These are phyloP conservation scores for Phaenicophaeus curvirostris DNA, from an alignment of 2,797 vertebrate genomes.

Conservation along the genomic window DNA sequence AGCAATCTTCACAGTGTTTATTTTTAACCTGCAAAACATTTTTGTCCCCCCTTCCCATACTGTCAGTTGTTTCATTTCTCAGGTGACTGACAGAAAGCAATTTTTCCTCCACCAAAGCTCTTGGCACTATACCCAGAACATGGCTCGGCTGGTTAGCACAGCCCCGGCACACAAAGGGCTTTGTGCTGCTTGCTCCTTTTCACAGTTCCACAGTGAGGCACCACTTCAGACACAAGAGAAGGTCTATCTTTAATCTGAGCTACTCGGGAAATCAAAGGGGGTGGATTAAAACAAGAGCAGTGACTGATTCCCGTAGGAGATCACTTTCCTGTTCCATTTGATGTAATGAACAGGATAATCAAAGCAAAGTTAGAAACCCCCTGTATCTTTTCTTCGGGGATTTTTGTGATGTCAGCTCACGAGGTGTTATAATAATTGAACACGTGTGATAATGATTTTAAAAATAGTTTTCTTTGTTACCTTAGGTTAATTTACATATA, in stretches of 20 bases:
- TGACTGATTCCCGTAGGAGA: constrained; percentile 71
- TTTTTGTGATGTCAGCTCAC: constrained; percentile 72
- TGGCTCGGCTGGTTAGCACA: constrained; percentile 10
- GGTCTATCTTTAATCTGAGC: constrained; percentile 73
- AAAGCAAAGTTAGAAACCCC: constrained; percentile 69
- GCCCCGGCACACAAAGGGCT: constrained; percentile 68
- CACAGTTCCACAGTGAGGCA: constrained; percentile 26
- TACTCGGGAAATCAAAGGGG: constrained; percentile 72
- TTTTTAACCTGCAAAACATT: neutral
- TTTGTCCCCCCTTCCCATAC: neutral
- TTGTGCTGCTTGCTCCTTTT: constrained; percentile 69
- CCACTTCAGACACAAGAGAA: constrained; percentile 37
- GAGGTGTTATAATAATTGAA: constrained; percentile 47
- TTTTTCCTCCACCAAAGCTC: constrained; percentile 34
- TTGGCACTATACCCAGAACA: constrained; percentile 34
- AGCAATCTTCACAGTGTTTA: neutral
- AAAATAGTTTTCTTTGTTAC: neutral
- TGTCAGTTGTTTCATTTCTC: constrained; percentile 7
- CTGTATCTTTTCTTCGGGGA: constrained; percentile 46
- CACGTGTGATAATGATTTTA: neutral
- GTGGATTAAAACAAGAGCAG: constrained; percentile 73
- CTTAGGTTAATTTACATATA: neutral
- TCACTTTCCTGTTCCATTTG: constrained; percentile 70
- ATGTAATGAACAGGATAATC: constrained; percentile 74
- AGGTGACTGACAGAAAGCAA: constrained; percentile 42